Evolutionary conservation across 1,140 invertebrate species (phyloP).

Genomic region (Ceratina japonica): DNA sequence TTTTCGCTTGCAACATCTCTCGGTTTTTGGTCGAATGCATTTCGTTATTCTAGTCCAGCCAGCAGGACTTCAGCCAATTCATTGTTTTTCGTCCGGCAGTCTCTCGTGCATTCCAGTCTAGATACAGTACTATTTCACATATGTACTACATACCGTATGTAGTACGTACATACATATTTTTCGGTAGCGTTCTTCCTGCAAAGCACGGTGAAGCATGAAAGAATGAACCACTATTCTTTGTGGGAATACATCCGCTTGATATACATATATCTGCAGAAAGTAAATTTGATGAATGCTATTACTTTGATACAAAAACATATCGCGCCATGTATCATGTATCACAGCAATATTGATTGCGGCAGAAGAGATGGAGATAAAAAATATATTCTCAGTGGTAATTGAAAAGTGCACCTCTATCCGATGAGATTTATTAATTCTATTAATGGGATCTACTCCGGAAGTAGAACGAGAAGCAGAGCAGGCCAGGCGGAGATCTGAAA

Average conservation of each 20-base stretch:
- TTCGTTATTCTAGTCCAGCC: not conserved
- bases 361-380: not conserved
- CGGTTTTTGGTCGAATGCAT: not conserved
- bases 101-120: not conserved
- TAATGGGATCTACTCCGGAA: not conserved
- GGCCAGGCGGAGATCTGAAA: too few relatives aligned
- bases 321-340: too few relatives aligned
- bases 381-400: not conserved
- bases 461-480: too few relatives aligned
- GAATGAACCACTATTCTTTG: slow-evolving; percentile 24
- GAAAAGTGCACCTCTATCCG: too few relatives aligned
- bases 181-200: slow-evolving; percentile 39
- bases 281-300: not conserved
- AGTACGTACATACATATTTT: slow-evolving; percentile 17
- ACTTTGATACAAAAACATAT: not conserved
- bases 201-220: slow-evolving; percentile 16
- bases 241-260: slow-evolving; percentile 12
- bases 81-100: slow-evolving; percentile 4
- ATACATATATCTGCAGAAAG: too few relatives aligned
- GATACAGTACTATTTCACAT: slow-evolving; percentile 28
- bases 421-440: not conserved
- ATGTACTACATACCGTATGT: too few relatives aligned
- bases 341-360: not conserved
- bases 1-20: not conserved
- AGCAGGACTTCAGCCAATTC: not conserved